Percentiles rank a stretch among this genome's conserved stretches.
These are phyloP conservation scores for Nomada ferruginata DNA, from an alignment of 2,888 invertebrate species.

Conservation along the genomic window DNA sequence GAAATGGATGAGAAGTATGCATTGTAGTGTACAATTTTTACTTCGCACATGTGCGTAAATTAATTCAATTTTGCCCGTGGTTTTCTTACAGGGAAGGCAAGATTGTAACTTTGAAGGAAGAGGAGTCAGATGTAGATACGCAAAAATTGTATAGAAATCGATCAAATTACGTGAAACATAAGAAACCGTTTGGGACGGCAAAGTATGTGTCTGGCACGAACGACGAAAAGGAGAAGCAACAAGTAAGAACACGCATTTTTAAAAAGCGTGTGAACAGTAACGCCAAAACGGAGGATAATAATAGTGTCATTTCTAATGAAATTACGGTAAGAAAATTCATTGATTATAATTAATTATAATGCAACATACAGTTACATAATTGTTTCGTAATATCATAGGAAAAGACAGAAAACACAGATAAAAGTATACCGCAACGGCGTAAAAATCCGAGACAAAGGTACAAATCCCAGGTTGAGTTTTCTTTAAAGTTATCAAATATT, in stretches of 20 bases:
- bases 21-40: slow-evolving; percentile 31
- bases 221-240: slow-evolving; percentile 39
- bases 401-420: slow-evolving; percentile 84
- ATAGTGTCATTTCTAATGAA: slow-evolving; percentile 70
- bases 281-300: slow-evolving; percentile 76
- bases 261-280: slow-evolving; percentile 67
- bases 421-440: slow-evolving; percentile 61
- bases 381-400: slow-evolving; percentile 78
- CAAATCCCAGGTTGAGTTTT: slow-evolving; percentile 86
- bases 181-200: slow-evolving; percentile 42
- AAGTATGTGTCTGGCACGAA: slow-evolving; percentile 14
- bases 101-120: slow-evolving; percentile 88
- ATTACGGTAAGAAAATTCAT: slow-evolving; percentile 56
- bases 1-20: slow-evolving; percentile 89
- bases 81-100: slow-evolving; percentile 85
- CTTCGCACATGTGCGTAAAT: neutral
- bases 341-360: neutral
- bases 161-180: slow-evolving; percentile 45
- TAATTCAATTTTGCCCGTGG: slow-evolving; percentile 3
- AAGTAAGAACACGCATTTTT: slow-evolving; percentile 58
- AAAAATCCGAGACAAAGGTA: slow-evolving; percentile 76
- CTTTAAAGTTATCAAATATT: slow-evolving; percentile 89
- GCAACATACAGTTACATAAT: neutral
- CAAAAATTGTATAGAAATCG: slow-evolving; percentile 77
- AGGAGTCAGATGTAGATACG: slow-evolving; percentile 89